Evolutionary conservation across 2,888 invertebrate species (phyloP).

Genomic region (Boloria selene): DNA sequence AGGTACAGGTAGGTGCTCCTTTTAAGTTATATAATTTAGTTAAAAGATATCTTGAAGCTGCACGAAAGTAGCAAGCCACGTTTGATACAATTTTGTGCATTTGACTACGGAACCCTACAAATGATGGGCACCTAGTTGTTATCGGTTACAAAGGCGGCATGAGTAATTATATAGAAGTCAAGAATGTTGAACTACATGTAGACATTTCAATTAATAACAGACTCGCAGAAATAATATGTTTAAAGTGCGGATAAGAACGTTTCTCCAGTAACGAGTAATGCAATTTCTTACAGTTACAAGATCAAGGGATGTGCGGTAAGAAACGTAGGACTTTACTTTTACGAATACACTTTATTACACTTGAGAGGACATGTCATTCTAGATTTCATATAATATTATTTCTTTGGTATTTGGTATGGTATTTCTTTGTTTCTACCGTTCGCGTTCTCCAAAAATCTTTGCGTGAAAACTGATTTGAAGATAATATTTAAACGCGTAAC

Average conservation of each 20-base stretch:
- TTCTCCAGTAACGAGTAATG: conserved; percentile 48
- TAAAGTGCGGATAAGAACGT: conserved; percentile 46
- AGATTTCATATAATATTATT: too few relatives aligned
- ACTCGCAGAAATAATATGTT: conserved; percentile 48
- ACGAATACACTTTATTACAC: conserved; percentile 53
- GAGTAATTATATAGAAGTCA: conserved; percentile 45
- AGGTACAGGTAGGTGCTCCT: too few relatives aligned
- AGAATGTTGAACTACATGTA: conserved; percentile 49
- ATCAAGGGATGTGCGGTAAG: conserved; percentile 60
- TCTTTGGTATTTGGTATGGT: too few relatives aligned
- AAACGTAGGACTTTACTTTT: conserved; percentile 51
- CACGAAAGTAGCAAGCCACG: too few relatives aligned
- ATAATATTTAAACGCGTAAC: too few relatives aligned
- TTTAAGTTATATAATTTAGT: too few relatives aligned
- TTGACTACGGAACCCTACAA: conserved; percentile 13
- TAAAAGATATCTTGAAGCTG: too few relatives aligned
- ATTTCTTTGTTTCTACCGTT: too few relatives aligned
- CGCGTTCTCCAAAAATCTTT: too few relatives aligned
- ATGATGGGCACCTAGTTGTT: conserved; percentile 34
- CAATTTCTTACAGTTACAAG: conserved; percentile 64
- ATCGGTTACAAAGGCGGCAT: conserved; percentile 37
- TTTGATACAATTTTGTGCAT: too few relatives aligned
- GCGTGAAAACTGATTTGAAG: too few relatives aligned
- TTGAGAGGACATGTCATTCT: too few relatives aligned
- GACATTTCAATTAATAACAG: conserved; percentile 56